Conservation (phyloP, 2,797 vertebrate species). For the Hydrolagus colliei region DNA sequence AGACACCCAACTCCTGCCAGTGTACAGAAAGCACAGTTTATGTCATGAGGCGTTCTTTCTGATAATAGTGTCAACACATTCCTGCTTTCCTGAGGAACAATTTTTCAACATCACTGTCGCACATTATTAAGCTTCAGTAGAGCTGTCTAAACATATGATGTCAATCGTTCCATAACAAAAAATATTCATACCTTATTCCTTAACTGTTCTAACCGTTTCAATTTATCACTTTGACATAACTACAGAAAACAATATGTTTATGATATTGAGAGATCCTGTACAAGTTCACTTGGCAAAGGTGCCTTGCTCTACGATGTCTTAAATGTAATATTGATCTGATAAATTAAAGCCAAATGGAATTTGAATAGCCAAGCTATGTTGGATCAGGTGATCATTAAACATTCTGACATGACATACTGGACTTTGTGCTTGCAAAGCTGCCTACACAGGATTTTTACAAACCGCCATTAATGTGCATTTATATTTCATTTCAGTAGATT, state of each 20-base stretch:
- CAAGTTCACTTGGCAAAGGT: background rate
- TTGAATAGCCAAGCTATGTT: background rate
- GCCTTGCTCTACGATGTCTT: background rate
- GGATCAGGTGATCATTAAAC: background rate
- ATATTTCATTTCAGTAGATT: background rate
- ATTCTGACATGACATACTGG: background rate
- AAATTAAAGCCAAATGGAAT: background rate
- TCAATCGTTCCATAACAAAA: too few species aligned
- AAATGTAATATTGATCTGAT: background rate
- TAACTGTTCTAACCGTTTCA: background rate
- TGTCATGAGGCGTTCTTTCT: too few species aligned
- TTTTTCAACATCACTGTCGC: background rate
- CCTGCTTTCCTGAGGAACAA: too few species aligned
- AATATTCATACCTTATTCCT: background rate
- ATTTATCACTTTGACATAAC: background rate
- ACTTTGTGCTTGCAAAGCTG: background rate
- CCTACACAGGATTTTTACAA: background rate
- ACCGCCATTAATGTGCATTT: background rate
- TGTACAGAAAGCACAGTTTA: too few species aligned
- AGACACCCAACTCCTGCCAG: too few species aligned
- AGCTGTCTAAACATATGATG: background rate
- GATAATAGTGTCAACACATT: too few species aligned
- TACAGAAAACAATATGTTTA: background rate
- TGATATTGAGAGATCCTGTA: background rate
- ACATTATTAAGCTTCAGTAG: slow-evolving; percentile 5